These are phyloP conservation scores for Melinopterus prodromus DNA, from an alignment of 2,888 invertebrate species.

Conservation along the genomic window DNA sequence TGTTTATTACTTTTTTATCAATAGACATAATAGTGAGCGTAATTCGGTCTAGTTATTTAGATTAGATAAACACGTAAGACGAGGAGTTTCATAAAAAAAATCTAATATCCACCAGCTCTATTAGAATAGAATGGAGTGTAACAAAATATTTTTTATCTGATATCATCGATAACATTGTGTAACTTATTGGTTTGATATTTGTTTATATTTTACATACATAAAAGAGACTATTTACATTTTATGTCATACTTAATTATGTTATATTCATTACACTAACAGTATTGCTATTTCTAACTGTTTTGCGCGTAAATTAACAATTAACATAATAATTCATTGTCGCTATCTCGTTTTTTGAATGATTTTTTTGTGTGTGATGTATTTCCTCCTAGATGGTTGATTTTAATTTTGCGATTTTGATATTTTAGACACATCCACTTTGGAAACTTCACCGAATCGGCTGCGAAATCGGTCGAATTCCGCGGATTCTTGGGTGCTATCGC, in stretches of 20 bases:
- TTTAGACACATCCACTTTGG: constrained; percentile 50
- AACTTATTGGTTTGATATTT: not conserved
- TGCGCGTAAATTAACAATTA: no score
- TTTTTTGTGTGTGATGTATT: no score
- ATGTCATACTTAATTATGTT: not conserved
- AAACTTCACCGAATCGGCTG: constrained; percentile 56
- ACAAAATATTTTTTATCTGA: not conserved
- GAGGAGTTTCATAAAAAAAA: not conserved
- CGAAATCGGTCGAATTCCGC: constrained; percentile 66
- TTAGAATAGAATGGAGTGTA: not conserved
- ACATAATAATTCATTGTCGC: no score
- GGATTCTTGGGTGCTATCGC: constrained; percentile 62
- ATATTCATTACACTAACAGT: not conserved
- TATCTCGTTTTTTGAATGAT: no score
- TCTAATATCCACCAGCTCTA: no score
- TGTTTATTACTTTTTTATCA: not conserved
- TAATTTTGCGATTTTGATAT: constrained; percentile 9
- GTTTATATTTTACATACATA: not conserved
- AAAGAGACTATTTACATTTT: no score
- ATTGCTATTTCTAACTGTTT: no score
- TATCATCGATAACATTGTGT: not conserved
- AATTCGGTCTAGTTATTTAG: not conserved
- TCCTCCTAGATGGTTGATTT: no score
- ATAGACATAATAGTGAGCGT: not conserved
- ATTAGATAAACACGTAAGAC: not conserved